A percentile compares a stretch with the other conserved stretches of the same genome.
phyloP scores from a whole-genome alignment of 2,888 invertebrate genomes.

The Orchestes rusci region DNA sequence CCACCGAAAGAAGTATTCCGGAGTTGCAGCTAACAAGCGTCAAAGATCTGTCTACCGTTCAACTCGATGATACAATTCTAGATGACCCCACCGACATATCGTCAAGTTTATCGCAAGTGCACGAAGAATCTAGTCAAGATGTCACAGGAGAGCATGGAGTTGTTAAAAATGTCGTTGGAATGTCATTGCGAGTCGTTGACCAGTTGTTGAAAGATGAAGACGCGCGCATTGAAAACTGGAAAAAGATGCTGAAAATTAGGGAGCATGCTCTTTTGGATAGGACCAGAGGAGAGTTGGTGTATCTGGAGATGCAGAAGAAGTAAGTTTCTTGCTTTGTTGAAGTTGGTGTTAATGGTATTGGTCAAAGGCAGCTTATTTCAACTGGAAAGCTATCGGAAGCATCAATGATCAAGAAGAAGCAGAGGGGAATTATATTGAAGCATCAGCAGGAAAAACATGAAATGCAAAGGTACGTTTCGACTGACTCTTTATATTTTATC shows the following conservation, averaged over 20 bases:
- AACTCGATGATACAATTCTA: too few species aligned
- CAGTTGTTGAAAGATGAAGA: constrained; percentile 63
- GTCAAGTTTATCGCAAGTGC: too few species aligned
- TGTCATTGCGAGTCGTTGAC: constrained; percentile 45
- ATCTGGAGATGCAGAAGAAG: constrained; percentile 60
- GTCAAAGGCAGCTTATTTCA: constrained; percentile 46
- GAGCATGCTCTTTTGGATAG: constrained; percentile 61
- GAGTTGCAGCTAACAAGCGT: too few species aligned
- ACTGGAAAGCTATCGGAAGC: constrained; percentile 51
- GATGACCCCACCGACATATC: too few species aligned
- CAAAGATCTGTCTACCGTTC: too few species aligned
- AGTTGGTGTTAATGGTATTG: background rate
- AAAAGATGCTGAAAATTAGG: constrained; percentile 56
- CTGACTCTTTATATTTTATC: background rate
- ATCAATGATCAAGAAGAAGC: constrained; percentile 58
- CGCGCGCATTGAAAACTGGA: constrained; percentile 56
- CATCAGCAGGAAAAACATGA: constrained; percentile 62
- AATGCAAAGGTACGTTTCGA: constrained; percentile 50
- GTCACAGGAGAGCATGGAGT: constrained; percentile 25
- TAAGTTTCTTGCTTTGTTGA: constrained; percentile 20
- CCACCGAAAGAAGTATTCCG: too few species aligned
- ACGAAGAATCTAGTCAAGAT: too few species aligned
- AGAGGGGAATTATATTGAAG: constrained; percentile 57
- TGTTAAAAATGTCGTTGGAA: constrained; percentile 31
- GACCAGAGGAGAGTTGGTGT: constrained; percentile 56